Percentiles rank a stretch among this genome's conserved stretches.
These are phyloP conservation scores for Conus ventricosus DNA, from an alignment of 1,140 invertebrate genomes.

Conservation along the genomic window DNA sequence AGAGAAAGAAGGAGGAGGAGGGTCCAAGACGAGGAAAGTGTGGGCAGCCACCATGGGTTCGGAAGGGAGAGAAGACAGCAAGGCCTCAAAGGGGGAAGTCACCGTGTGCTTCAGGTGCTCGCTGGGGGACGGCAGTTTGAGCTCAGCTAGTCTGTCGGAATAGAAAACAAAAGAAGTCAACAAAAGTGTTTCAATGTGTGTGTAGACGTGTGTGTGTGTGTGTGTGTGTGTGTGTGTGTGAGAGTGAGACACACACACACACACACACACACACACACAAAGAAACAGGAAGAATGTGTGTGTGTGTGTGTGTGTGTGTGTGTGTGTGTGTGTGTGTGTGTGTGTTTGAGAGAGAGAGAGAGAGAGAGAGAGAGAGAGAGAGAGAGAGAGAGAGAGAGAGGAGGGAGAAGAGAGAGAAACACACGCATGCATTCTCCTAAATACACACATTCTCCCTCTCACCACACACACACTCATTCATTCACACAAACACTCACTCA, in stretches of 20 bases:
- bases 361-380: too few relatives aligned
- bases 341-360: too few relatives aligned
- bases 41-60: slow-evolving; percentile 30
- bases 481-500: background rate
- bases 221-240: too few relatives aligned
- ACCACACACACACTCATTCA: background rate
- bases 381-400: too few relatives aligned
- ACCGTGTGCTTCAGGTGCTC: slow-evolving; percentile 14
- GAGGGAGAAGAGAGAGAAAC: background rate
- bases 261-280: too few relatives aligned
- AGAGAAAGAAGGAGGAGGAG: background rate
- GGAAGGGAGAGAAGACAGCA: background rate
- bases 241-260: too few relatives aligned
- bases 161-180: background rate
- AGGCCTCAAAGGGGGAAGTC: background rate
- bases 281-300: too few relatives aligned
- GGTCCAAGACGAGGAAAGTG: background rate
- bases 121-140: slow-evolving; percentile 22
- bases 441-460: background rate
- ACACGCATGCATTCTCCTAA: background rate
- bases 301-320: too few relatives aligned
- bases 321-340: too few relatives aligned
- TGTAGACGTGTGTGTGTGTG: too few relatives aligned
- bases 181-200: background rate
- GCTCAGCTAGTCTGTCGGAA: slow-evolving; percentile 1